phyloP scores from a whole-genome alignment of 2,888 invertebrate species.

The Glyphotaelius pellucidus region DNA sequence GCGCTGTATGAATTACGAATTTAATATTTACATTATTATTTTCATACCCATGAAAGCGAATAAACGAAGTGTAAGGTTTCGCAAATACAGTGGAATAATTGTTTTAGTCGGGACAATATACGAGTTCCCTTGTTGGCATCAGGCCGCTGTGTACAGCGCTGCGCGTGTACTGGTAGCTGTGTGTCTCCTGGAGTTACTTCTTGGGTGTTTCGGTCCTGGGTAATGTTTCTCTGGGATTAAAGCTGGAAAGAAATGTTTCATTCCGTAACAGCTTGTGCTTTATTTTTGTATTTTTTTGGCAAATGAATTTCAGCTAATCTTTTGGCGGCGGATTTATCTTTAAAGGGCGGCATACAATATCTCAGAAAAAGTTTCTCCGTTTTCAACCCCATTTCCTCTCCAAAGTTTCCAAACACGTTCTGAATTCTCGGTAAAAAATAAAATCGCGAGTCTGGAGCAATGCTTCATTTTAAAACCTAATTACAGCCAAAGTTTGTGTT shows the following conservation, averaged over 20 bases:
- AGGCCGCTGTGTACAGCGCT: background rate
- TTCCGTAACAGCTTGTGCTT: constrained; percentile 28
- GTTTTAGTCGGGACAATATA: background rate
- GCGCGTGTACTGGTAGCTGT: background rate
- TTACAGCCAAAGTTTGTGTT: constrained; percentile 51
- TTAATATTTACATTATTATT: constrained; percentile 2
- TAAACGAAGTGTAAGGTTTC: background rate
- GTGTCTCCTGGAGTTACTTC: background rate
- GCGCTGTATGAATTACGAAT: background rate
- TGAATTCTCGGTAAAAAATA: constrained; percentile 39
- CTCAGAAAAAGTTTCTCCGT: constrained; percentile 45
- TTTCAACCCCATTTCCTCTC: constrained; percentile 40
- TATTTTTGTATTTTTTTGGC: constrained; percentile 36
- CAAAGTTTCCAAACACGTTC: constrained; percentile 40
- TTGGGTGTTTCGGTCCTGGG: background rate
- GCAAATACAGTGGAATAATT: background rate
- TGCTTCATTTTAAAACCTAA: constrained; percentile 57
- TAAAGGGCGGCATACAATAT: constrained; percentile 35
- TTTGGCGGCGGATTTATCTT: constrained; percentile 43
- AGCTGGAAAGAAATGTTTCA: constrained; percentile 26
- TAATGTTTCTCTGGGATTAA: background rate
- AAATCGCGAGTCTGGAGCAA: constrained; percentile 34
- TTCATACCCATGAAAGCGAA: background rate
- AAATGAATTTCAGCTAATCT: constrained; percentile 48
- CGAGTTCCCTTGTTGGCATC: background rate